Percentiles rank a stretch among this genome's conserved stretches.
Evolutionary conservation across 1,140 invertebrate species (phyloP).

Genomic region (Anagrus nilaparvatae): DNA sequence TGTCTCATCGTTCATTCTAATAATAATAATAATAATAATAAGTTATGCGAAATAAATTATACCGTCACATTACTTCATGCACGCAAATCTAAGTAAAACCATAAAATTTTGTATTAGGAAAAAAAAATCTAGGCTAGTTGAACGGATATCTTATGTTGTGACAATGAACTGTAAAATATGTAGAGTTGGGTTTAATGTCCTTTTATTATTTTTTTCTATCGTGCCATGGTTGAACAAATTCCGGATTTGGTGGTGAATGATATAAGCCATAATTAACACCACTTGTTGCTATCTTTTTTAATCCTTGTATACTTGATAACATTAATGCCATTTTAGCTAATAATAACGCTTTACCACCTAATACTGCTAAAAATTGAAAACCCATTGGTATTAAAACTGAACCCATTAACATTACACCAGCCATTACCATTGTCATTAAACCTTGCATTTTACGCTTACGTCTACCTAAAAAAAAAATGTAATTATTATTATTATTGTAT

Average conservation of each 20-base stretch:
- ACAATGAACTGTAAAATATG: no score
- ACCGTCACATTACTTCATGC: no score
- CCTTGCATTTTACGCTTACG: conserved; percentile 44
- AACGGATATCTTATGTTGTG: no score
- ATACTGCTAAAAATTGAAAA: conserved; percentile 64
- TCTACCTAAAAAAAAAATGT: no score
- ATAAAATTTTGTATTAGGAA: no score
- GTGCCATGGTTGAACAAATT: conserved; percentile 35
- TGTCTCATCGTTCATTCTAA: no score
- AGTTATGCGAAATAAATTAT: no score
- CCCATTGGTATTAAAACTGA: conserved; percentile 64
- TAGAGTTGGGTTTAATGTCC: neutral
- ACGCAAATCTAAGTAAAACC: no score
- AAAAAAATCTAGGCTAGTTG: no score
- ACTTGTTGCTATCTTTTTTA: conserved; percentile 49
- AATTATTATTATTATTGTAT: no score
- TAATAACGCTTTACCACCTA: conserved; percentile 64
- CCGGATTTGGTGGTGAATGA: conserved; percentile 22
- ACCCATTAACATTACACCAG: conserved; percentile 57
- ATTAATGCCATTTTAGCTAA: conserved; percentile 67
- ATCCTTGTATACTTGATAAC: conserved; percentile 63
- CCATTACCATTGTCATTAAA: conserved; percentile 62
- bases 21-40: no score
- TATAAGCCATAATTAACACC: conserved; percentile 41
- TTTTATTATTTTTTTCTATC: conserved; percentile 29